These are phyloP conservation scores for Sturnira hondurensis DNA, from an alignment of 2,113 vertebrate species.

Conservation along the genomic window DNA sequence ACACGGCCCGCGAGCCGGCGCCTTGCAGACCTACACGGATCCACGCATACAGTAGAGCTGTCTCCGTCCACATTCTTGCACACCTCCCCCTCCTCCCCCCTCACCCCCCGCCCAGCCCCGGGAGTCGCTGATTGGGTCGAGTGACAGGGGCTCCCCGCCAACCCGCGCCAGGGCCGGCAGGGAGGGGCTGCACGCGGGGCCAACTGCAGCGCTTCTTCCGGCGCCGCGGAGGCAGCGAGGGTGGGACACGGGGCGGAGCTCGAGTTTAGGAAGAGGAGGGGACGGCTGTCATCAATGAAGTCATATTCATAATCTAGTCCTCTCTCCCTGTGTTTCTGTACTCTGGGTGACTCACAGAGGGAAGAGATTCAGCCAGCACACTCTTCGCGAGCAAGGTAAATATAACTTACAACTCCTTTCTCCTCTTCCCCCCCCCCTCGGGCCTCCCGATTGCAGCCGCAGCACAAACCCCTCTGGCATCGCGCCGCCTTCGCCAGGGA, in stretches of 20 bases:
- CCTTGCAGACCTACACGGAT: neutral
- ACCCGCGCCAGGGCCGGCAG: slow-evolving; percentile 13
- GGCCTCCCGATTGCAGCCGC: slow-evolving; percentile 34
- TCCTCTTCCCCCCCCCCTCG: slow-evolving; percentile 5
- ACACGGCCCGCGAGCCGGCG: neutral
- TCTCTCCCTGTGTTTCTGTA: slow-evolving; percentile 69
- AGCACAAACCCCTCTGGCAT: slow-evolving; percentile 32
- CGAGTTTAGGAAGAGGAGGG: slow-evolving; percentile 85
- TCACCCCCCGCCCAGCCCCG: neutral
- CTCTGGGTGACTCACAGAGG: slow-evolving; percentile 78
- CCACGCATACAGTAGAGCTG: slow-evolving; percentile 38
- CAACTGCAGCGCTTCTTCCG: slow-evolving; percentile 67
- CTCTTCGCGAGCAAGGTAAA: slow-evolving; percentile 81
- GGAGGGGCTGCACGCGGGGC: slow-evolving; percentile 54
- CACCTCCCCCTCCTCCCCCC: slow-evolving; percentile 28
- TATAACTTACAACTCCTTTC: slow-evolving; percentile 73
- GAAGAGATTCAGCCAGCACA: slow-evolving; percentile 68
- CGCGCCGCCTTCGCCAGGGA: slow-evolving; percentile 39
- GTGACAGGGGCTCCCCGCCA: slow-evolving; percentile 54
- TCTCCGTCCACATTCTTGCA: slow-evolving; percentile 57
- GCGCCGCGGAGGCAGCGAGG: slow-evolving; percentile 59
- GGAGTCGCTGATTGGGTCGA: slow-evolving; percentile 54
- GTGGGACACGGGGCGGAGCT: slow-evolving; percentile 76
- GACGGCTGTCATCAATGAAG: slow-evolving; percentile 87
- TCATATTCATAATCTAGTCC: slow-evolving; percentile 87